A percentile compares a stretch with the other conserved stretches of the same genome.
Conservation (phyloP, 1,140 invertebrate genomes). For the Lepidurus packardi region DNA sequence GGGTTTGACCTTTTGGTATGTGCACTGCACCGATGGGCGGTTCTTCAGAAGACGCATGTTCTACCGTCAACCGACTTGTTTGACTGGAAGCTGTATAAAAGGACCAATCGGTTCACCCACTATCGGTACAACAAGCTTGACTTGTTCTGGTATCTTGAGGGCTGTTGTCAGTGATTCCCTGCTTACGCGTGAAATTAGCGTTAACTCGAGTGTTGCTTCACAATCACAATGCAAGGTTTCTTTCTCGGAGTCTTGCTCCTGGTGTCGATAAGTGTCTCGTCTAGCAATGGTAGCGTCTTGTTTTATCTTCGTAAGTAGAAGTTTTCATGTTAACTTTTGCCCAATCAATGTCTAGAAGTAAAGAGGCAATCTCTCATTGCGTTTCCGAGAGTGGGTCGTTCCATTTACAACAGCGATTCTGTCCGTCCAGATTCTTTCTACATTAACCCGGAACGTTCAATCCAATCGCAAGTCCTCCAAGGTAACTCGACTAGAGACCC, state of each 20-base stretch:
- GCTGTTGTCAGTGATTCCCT: background rate
- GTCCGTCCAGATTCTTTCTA: background rate
- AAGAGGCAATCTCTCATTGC: slow-evolving; percentile 34
- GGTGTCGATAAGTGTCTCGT: background rate
- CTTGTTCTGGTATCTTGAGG: background rate
- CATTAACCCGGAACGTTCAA: background rate
- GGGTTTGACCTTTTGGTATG: slow-evolving; percentile 11
- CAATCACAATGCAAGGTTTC: background rate
- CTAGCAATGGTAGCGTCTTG: background rate
- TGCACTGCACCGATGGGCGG: background rate
- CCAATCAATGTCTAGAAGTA: background rate
- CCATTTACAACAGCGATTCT: background rate
- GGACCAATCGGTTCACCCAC: background rate
- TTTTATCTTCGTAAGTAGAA: background rate
- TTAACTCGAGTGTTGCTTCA: background rate
- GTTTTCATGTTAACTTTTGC: background rate
- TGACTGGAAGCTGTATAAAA: slow-evolving; percentile 18
- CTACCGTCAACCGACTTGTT: background rate
- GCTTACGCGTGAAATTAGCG: background rate
- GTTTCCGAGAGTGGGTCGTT: slow-evolving; percentile 33
- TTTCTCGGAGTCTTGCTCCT: background rate
- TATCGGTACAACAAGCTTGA: background rate
- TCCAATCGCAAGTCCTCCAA: background rate
- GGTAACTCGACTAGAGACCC: background rate
- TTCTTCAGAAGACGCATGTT: slow-evolving; percentile 15